Percentiles rank a stretch among this genome's conserved stretches.
Evolutionary conservation across 2,113 vertebrate species (phyloP).

Genomic region (Gambusia affinis): DNA sequence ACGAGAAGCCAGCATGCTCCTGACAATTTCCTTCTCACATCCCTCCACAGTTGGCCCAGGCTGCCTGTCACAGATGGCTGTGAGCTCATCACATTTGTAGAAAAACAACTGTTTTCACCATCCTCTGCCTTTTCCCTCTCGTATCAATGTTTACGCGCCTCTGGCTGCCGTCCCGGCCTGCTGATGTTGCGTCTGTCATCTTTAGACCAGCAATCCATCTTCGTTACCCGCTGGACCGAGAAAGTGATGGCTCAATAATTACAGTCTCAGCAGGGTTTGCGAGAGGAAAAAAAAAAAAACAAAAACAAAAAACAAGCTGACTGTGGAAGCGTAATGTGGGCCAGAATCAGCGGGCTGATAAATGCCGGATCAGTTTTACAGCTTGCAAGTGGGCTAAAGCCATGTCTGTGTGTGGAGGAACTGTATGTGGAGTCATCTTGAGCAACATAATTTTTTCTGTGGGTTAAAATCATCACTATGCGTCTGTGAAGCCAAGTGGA

Average conservation of each 20-base stretch:
- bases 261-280: conserved; percentile 40
- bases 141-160: conserved; percentile 62
- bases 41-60: conserved; percentile 48
- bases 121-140: conserved; percentile 44
- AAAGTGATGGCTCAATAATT: conserved; percentile 57
- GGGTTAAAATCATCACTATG: conserved; percentile 70
- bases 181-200: conserved; percentile 53
- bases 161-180: conserved; percentile 56
- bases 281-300: conserved; percentile 7
- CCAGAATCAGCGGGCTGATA: conserved; percentile 50
- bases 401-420: conserved; percentile 25
- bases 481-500: conserved; percentile 67
- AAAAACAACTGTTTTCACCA: conserved; percentile 70
- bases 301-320: conserved; percentile 23
- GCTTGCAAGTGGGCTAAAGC: conserved; percentile 32
- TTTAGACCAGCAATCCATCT: conserved; percentile 55
- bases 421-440: conserved; percentile 45
- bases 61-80: conserved; percentile 60
- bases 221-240: conserved; percentile 45
- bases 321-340: conserved; percentile 47
- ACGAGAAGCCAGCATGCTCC: conserved; percentile 48
- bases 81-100: conserved; percentile 56
- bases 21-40: conserved; percentile 51
- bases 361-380: conserved; percentile 34
- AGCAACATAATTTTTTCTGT: conserved; percentile 25